phyloP scores from a whole-genome alignment of 2,797 vertebrate genomes.

The Sternarchorhynchus goeldii region DNA sequence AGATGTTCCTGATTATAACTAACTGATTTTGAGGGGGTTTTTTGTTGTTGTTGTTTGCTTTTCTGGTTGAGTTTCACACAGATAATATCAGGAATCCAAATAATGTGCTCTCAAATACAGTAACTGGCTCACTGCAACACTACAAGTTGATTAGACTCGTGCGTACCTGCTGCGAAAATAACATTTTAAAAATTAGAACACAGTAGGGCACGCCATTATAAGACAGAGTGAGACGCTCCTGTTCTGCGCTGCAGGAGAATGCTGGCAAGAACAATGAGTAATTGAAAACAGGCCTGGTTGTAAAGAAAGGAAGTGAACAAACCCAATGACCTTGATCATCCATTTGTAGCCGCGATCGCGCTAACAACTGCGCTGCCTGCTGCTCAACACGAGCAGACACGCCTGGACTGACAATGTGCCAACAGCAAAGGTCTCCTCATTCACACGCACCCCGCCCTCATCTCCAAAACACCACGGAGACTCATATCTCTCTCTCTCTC shows the following conservation, averaged over 20 bases:
- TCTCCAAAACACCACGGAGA: no score
- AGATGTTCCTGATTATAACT: slow-evolving; percentile 17
- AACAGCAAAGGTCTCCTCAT: slow-evolving; percentile 13
- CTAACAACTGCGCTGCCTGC: slow-evolving; percentile 1
- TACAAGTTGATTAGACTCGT: slow-evolving; percentile 38
- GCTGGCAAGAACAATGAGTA: slow-evolving; percentile 23
- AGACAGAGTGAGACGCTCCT: slow-evolving; percentile 5
- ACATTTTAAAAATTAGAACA: slow-evolving; percentile 12
- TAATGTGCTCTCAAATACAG: slow-evolving; percentile 32
- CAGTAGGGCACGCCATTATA: not conserved
- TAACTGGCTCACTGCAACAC: slow-evolving; percentile 2
- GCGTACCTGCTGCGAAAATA: slow-evolving; percentile 31
- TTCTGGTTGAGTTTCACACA: slow-evolving; percentile 23
- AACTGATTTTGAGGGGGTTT: not conserved
- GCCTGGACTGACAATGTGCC: not conserved
- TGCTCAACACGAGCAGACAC: slow-evolving; percentile 1
- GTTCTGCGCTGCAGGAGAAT: slow-evolving; percentile 24
- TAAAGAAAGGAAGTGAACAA: slow-evolving; percentile 13
- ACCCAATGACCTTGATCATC: slow-evolving; percentile 29
- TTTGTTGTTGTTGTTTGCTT: slow-evolving; percentile 26
- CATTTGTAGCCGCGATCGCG: slow-evolving; percentile 1
- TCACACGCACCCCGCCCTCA: not conserved
- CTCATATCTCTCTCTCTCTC: no score
- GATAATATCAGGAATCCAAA: slow-evolving; percentile 31
- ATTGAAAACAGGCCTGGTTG: not conserved